Base-by-base conservation (phyloP, 2,888 invertebrate genomes). In the Atrina japonica region DNA sequence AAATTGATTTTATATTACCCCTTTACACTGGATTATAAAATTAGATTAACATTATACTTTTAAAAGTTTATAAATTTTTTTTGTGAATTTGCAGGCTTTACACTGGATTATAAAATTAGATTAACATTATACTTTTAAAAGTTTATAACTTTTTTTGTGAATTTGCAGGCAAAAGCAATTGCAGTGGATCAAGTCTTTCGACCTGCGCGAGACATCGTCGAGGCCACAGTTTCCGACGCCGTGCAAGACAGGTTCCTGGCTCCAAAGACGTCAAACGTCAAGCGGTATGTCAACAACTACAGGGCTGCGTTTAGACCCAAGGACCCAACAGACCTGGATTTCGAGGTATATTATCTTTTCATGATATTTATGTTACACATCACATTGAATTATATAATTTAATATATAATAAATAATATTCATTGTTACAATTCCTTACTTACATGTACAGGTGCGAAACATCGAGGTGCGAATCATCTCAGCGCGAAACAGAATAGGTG, bases 271-370 rank as follows among this genome's bases (percentile, higher is more conserved):
- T 40, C 23, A 25, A 14, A 52, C 53, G 27, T 64, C 0, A 64
- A 64, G 53, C 23, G 64, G n/a, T 40, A 35, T n/a, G 50, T 49
- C 18, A 61, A 61, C 49, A 47, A 35, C 11, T 23, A 35, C 23
- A 7, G 61, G 16, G 40, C 58, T 14, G 21, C 43, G 2, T 41
- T 6, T 25, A 21, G 58, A 21, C 58, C 58, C 21, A 43, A 41
- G 7, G 58, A 58, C 16, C 58, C 58, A 3, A n/a, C 25, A 14
- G 43, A 58, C 58, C n/a, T 58, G 16, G 43, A 43, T n/a, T 58
- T 58, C 41, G 58, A 41, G 58, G 58, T 58, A 58, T 56, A 21
- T 56, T 40, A 40, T 21, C n/a, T n/a, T n/a, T n/a, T n/a, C n/a
- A n/a, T n/a, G n/a, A n/a, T n/a, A n/a, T 47, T 0, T 47, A 21